phyloP scores from a whole-genome alignment of 2,113 vertebrate genomes.

The Thymallus thymallus region DNA sequence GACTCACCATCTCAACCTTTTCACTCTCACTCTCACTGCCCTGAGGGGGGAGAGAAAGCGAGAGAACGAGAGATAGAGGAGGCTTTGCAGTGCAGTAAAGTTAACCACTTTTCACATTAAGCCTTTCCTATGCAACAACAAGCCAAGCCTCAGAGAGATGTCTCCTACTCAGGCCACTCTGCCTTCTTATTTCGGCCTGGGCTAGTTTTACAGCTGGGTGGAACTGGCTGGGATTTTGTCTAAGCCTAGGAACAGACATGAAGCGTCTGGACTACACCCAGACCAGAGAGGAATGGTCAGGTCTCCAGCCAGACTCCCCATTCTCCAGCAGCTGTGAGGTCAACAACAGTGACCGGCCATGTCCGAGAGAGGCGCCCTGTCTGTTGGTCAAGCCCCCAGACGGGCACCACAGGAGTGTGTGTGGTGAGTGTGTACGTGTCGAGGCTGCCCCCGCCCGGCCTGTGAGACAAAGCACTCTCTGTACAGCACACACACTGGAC shows the following conservation, averaged over 20 bases:
- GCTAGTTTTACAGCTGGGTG: constrained; percentile 47
- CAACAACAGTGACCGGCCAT: constrained; percentile 32
- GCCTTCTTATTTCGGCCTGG: neutral
- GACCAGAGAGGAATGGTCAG: constrained; percentile 6
- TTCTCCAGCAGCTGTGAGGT: constrained; percentile 40
- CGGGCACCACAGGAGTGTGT: neutral
- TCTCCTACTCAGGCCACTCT: neutral
- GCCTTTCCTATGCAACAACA: constrained; percentile 26
- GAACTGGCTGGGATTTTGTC: constrained; percentile 29
- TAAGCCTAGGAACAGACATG: constrained; percentile 13
- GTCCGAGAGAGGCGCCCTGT: neutral
- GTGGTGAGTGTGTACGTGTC: neutral
- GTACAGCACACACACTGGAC: constrained; percentile 59
- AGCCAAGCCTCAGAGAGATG: constrained; percentile 4
- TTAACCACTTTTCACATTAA: constrained; percentile 42
- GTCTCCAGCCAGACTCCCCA: constrained; percentile 5
- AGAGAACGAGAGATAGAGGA: neutral
- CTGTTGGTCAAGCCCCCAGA: neutral
- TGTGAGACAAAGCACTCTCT: constrained; percentile 55
- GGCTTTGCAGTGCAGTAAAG: constrained; percentile 16
- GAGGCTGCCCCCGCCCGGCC: constrained; percentile 7
- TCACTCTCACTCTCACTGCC: neutral
- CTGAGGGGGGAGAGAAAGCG: constrained; percentile 7
- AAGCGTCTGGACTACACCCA: constrained; percentile 2
- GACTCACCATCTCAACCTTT: constrained; percentile 42